A percentile compares a stretch with the other conserved stretches of the same genome.
These are phyloP conservation scores for Cyclophora punctaria DNA, from an alignment of 2,888 invertebrate genomes.

Conservation along the genomic window DNA sequence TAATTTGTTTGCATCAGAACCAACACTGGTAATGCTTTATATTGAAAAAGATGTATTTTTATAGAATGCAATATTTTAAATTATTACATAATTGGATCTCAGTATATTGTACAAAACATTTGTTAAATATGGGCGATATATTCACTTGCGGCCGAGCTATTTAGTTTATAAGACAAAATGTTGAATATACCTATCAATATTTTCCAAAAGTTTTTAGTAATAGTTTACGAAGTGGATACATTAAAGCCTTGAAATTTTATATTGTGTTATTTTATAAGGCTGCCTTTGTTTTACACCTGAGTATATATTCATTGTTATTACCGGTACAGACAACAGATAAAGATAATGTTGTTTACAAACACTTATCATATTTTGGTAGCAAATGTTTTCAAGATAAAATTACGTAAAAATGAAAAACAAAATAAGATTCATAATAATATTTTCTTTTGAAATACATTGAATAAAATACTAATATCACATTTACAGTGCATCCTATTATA, in stretches of 20 bases:
- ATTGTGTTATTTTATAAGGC: constrained; percentile 12
- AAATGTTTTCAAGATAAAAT: not conserved
- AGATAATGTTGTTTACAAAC: too few species aligned
- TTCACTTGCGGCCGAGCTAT: constrained; percentile 40
- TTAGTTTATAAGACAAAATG: constrained; percentile 49
- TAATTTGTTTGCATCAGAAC: too few species aligned
- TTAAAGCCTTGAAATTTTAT: constrained; percentile 44
- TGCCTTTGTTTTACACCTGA: constrained; percentile 22
- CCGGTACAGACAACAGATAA: not conserved
- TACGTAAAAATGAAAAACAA: constrained; percentile 4
- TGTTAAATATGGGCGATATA: constrained; percentile 22
- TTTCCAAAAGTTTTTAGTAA: constrained; percentile 50
- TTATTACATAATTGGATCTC: constrained; percentile 49
- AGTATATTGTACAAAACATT: constrained; percentile 40
- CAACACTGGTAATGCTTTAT: constrained; percentile 7
- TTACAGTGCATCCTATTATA: constrained; percentile 55
- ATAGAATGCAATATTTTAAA: constrained; percentile 34
- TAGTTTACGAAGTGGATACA: constrained; percentile 47
- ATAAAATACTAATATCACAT: constrained; percentile 71
- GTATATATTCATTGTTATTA: constrained; percentile 24
- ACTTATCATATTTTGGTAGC: too few species aligned
- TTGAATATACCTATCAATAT: constrained; percentile 51
- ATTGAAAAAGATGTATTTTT: constrained; percentile 27
- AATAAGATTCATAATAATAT: constrained; percentile 21
- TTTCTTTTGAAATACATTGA: constrained; percentile 45